A percentile compares a stretch with the other conserved stretches of the same genome.
phyloP scores from a whole-genome alignment of 2,797 vertebrate species.

The Mallotus villosus region DNA sequence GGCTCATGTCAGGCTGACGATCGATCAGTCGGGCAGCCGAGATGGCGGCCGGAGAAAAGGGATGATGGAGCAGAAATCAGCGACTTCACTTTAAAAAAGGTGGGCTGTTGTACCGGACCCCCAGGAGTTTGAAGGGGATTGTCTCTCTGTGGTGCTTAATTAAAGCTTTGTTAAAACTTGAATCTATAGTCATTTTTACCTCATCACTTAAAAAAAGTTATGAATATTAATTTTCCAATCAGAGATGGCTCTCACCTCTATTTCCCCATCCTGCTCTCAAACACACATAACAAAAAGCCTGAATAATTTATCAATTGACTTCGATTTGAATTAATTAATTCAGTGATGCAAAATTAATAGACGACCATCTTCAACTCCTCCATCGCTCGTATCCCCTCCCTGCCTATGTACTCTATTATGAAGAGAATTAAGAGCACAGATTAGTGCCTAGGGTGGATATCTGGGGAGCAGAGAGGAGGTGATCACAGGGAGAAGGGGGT shows the following conservation, averaged over 20 bases:
- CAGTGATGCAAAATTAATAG: slow-evolving; percentile 90
- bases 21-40: slow-evolving; percentile 42
- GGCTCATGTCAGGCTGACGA: slow-evolving; percentile 42
- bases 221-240: slow-evolving; percentile 94
- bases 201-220: slow-evolving; percentile 83
- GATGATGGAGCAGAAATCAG: slow-evolving; percentile 12
- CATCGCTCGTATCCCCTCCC: slow-evolving; percentile 38
- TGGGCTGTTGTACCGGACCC: slow-evolving; percentile 34
- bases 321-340: slow-evolving; percentile 88
- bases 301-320: slow-evolving; percentile 95
- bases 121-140: slow-evolving; percentile 33
- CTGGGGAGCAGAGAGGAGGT: neutral
- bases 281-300: slow-evolving; percentile 64
- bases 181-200: slow-evolving; percentile 63
- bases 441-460: slow-evolving; percentile 38
- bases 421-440: slow-evolving; percentile 63
- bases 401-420: slow-evolving; percentile 56
- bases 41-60: slow-evolving; percentile 21
- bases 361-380: slow-evolving; percentile 53
- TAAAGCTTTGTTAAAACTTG: slow-evolving; percentile 59
- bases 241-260: slow-evolving; percentile 75
- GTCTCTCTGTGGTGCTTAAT: slow-evolving; percentile 57
- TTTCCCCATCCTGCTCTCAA: slow-evolving; percentile 56
- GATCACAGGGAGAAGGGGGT: too few species aligned
- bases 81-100: slow-evolving; percentile 43